Base-by-base conservation (phyloP, 2,797 vertebrate species). In the Lutjanus campechanus region DNA sequence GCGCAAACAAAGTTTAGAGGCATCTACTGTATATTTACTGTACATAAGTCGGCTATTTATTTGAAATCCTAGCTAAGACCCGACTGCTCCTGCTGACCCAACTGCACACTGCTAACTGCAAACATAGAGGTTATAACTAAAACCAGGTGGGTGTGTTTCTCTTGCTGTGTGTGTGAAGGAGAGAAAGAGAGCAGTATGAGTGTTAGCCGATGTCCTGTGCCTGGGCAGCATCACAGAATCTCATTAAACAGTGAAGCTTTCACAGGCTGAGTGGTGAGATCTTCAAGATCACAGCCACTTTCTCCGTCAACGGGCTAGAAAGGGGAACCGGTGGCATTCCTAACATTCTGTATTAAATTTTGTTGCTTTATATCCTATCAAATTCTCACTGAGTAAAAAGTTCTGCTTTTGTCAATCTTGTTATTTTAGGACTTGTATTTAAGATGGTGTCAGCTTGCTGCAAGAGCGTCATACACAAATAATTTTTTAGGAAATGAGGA, bases 181-280 rank as follows among this genome's bases (percentile, higher is more conserved):
- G 82, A 61, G 69, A 59, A n/a, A 79, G 65, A 81, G 78, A 67
- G 84, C 69, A 53, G 82, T 81, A 73, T 92, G 92, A 92, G 92
- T 91, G 91, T 93, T 89, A 82, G 91, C 46, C 49, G 90, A 94
- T 88, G 88, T 87, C 83, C 78, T 62, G 89, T 56, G 92, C 78
- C 92, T 94, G 95, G 90, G 86, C 85, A 91, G 83, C 85, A 81
- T 95, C 93, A 94, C 85, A 86, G 83, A 85, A 87, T 93, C 90
- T 87, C 92, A 93, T 94, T 94, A 94, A 94, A 92, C 65, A 78
- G 85, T 93, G 88, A 93, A 86, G 89, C 93, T 94, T 94, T 93
- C 92, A 93, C 90, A 88, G 91, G 85, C 93, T 93, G 93, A 94
- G 87, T 83, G 82, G 85, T 89, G 93, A 94, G 77, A 91, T 84